Percentiles rank a stretch among this genome's conserved stretches.
Evolutionary conservation across 2,113 vertebrate species (phyloP).

Genomic region (Oostethus manadensis): DNA sequence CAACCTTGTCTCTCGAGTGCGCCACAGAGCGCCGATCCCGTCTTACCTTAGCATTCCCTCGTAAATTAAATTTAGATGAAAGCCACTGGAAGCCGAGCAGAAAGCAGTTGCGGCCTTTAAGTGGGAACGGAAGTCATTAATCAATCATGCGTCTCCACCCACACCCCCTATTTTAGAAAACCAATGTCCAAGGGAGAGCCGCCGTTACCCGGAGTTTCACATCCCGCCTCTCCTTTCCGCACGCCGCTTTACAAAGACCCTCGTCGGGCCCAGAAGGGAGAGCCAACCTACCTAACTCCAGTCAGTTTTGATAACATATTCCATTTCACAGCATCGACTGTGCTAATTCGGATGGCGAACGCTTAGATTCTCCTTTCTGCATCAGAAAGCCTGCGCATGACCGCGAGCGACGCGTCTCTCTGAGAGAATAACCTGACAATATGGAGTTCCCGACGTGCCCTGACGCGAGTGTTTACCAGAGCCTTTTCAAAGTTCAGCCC

Average conservation of each 20-base stretch:
- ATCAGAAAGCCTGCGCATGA: conserved; percentile 24
- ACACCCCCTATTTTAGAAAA: conserved; percentile 39
- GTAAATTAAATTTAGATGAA: conserved; percentile 70
- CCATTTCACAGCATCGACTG: conserved; percentile 41
- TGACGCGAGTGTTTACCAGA: conserved; percentile 60
- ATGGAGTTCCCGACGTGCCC: background rate
- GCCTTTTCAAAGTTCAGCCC: conserved; percentile 54
- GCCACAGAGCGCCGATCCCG: conserved; percentile 34
- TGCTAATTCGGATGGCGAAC: conserved; percentile 47
- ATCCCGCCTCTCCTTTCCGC: conserved; percentile 32
- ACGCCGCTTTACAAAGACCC: conserved; percentile 20
- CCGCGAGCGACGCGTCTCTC: conserved; percentile 33
- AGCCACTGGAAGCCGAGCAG: conserved; percentile 22
- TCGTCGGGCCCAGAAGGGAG: conserved; percentile 45
- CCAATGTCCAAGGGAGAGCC: conserved; percentile 67
- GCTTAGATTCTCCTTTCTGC: conserved; percentile 33
- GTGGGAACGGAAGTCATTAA: conserved; percentile 68
- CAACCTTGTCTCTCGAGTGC: conserved; percentile 56
- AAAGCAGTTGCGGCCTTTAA: conserved; percentile 62
- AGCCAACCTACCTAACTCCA: conserved; percentile 53
- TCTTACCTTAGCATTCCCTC: conserved; percentile 64
- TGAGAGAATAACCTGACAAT: background rate
- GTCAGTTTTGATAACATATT: conserved; percentile 57
- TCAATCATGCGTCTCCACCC: conserved; percentile 66
- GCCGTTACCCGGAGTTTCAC: conserved; percentile 40